Base-by-base conservation (phyloP, 2,113 vertebrate genomes). In the Coptodon rendalli region DNA sequence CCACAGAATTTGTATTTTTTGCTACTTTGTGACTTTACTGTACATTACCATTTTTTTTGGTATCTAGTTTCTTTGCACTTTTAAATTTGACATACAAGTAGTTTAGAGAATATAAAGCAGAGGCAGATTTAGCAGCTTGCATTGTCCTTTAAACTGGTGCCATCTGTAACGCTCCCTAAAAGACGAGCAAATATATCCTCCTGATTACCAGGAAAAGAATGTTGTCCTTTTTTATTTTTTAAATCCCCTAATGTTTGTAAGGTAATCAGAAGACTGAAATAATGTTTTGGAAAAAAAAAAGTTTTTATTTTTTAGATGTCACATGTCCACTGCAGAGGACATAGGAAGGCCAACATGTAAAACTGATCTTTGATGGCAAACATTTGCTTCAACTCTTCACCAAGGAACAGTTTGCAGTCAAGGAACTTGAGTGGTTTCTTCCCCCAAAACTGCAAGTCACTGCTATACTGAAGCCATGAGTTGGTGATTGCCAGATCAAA, bases 401-500 rank as follows among this genome's bases (percentile, higher is more conserved):
- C 59, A 36, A 63, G 29, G 59, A 63, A 6, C 5, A 34, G 2
- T 19, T 63, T 63, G 59, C 34, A 63, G 29, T 19, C 59, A 63
- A 34, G 59, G 59, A 34, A 2, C 29, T 63, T 31, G 5, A 31
- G 56, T 59, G 27, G 2, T 59, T 63, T 63, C 6, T 63, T 19
- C 29, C 59, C 59, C 16, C 59, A 34, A 61, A 61, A 17, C 57
- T 31, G 57, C 29, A 61, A 63, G 59, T 63, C 59, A 63, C 9
- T 34, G 54, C 19, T 68, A 68, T 68, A 68, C 34, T 68, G 61
- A 68, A 68, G 34, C 61, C 27, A 83, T 19, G 16, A 63, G 29
- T 63, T 34, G 59, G 16, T 63, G 29, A 63, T 19, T 63, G 59
- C 80, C 68, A 83, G 68, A 52, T 36, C 68, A 61, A 61, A 82